Conservation (phyloP, 2,888 invertebrate species). For the Anoncus sp. region DNA sequence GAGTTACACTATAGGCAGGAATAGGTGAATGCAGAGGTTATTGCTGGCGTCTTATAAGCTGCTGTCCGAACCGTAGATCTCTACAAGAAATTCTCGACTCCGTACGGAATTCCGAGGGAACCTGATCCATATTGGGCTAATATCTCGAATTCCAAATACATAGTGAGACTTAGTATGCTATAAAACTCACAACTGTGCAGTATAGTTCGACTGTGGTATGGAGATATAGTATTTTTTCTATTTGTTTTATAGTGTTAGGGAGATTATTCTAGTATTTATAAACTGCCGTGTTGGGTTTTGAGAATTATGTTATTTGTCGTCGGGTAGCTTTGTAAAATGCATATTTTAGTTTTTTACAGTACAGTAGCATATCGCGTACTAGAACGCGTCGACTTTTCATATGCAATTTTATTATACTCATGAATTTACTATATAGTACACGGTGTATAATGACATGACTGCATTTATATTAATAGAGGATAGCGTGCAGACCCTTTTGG, state of each 20-base stretch:
- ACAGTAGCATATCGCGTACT: neutral
- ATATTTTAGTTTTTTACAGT: neutral
- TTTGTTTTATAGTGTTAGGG: neutral
- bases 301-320: neutral
- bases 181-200: neutral
- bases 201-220: neutral
- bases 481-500: constrained; percentile 35
- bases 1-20: constrained; percentile 14
- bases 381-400: neutral
- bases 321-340: neutral
- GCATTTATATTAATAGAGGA: neutral
- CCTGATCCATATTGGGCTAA: constrained; percentile 24
- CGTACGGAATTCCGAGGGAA: constrained; percentile 24
- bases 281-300: neutral
- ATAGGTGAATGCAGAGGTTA: constrained; percentile 9
- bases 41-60: neutral
- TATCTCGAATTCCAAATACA: neutral
- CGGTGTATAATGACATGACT: constrained; percentile 13
- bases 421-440: constrained; percentile 16
- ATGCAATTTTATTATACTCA: constrained; percentile 12
- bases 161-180: neutral
- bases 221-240: neutral
- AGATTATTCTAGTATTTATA: neutral
- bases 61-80: constrained; percentile 15
- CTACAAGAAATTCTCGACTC: constrained; percentile 25